phyloP scores from a whole-genome alignment of 2,888 invertebrate species.

The Amphipyra tragopoginis region DNA sequence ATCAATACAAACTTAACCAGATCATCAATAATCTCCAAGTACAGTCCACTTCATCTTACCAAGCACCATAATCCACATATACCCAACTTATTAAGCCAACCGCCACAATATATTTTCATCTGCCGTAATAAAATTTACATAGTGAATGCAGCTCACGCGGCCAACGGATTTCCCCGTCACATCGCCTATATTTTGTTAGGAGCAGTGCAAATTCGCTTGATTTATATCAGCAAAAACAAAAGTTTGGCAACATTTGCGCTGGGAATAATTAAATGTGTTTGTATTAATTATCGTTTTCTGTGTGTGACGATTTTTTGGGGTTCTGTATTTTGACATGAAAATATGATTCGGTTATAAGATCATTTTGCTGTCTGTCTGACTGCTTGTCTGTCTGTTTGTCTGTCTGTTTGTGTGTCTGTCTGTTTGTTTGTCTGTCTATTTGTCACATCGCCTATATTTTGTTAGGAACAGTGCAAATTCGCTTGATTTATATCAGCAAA shows the following conservation, averaged over 20 bases:
- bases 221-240: conserved; percentile 52
- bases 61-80: conserved; percentile 37
- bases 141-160: conserved; percentile 67
- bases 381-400: no score
- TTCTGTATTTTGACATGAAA: no score
- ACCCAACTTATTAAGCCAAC: conserved; percentile 64
- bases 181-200: conserved; percentile 56
- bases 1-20: no score
- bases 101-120: conserved; percentile 69
- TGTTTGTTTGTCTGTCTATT: no score
- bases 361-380: no score
- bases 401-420: no score
- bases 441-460: conserved; percentile 58
- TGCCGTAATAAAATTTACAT: conserved; percentile 76
- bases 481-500: conserved; percentile 53
- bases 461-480: conserved; percentile 54
- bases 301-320: no score
- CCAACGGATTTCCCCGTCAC: conserved; percentile 64
- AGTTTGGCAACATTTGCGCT: conserved; percentile 17
- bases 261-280: conserved; percentile 21
- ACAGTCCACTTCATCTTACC: conserved; percentile 40
- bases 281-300: background rate
- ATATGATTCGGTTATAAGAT: no score
- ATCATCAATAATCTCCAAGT: background rate
- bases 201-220: conserved; percentile 53